Conservation (phyloP, 2,113 vertebrate species). For the Pitta sordida region DNA sequence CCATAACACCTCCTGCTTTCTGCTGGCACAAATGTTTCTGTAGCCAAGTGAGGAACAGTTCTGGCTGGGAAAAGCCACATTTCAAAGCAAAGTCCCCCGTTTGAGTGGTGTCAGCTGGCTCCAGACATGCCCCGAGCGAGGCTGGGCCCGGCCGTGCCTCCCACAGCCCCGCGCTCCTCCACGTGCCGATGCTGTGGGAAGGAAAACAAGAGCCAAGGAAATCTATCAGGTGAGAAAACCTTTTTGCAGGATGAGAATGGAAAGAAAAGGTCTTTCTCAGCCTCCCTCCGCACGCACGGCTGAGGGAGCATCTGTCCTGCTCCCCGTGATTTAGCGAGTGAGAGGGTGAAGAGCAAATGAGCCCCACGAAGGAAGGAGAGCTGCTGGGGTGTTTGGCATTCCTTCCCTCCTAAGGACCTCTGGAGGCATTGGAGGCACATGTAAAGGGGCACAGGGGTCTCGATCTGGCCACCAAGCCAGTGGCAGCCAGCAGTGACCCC, state of each 20-base stretch:
- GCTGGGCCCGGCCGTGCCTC: not conserved
- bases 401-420: not conserved
- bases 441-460: not conserved
- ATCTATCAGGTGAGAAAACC: slow-evolving; percentile 28
- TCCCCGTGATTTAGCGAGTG: not conserved
- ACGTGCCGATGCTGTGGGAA: not conserved
- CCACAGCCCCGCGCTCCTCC: not conserved
- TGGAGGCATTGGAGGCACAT: not conserved
- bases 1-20: not conserved
- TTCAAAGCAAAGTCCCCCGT: not conserved
- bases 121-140: not conserved
- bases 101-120: not conserved
- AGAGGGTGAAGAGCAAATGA: not conserved
- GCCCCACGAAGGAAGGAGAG: not conserved
- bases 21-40: not conserved
- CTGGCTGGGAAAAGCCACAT: not conserved
- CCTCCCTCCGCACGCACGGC: not conserved
- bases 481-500: not conserved
- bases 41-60: not conserved
- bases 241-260: not conserved
- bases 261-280: not conserved
- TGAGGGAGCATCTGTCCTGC: not conserved
- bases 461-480: not conserved
- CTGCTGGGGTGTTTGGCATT: not conserved
- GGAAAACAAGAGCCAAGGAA: not conserved